phyloP scores from a whole-genome alignment of 2,888 invertebrate species.

The Graphium colonna region DNA sequence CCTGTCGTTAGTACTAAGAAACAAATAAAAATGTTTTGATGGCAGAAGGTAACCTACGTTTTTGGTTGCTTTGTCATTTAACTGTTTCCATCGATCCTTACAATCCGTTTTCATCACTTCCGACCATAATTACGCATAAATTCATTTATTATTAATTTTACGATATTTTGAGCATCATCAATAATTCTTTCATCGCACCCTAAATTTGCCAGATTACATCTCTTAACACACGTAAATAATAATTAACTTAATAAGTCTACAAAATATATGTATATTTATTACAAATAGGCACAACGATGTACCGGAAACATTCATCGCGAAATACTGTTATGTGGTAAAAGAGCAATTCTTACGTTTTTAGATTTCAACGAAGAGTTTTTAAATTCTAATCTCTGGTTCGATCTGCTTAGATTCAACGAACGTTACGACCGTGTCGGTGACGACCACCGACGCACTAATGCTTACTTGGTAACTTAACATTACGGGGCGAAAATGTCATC shows the following conservation, averaged over 20 bases:
- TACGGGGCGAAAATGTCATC: slow-evolving; percentile 70
- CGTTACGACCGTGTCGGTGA: slow-evolving; percentile 51
- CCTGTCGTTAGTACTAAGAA: slow-evolving; percentile 51
- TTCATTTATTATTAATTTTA: slow-evolving; percentile 41
- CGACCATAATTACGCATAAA: slow-evolving; percentile 53
- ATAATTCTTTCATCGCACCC: slow-evolving; percentile 51
- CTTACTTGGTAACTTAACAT: slow-evolving; percentile 79
- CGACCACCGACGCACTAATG: slow-evolving; percentile 69
- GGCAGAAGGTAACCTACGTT: slow-evolving; percentile 77
- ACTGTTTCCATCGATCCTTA: slow-evolving; percentile 44
- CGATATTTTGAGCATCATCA: slow-evolving; percentile 73
- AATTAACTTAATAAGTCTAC: slow-evolving; percentile 72
- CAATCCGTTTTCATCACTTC: slow-evolving; percentile 6
- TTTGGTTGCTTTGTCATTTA: slow-evolving; percentile 67
- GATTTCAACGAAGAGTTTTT: slow-evolving; percentile 69
- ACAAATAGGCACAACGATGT: slow-evolving; percentile 67
- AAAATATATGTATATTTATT: slow-evolving; percentile 69
- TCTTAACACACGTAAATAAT: slow-evolving; percentile 68
- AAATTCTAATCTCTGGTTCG: slow-evolving; percentile 69
- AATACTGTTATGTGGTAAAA: slow-evolving; percentile 75
- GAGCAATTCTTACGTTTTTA: slow-evolving; percentile 70
- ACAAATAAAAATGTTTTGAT: slow-evolving; percentile 55
- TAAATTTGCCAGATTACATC: slow-evolving; percentile 67
- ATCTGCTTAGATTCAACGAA: slow-evolving; percentile 55
- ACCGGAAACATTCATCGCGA: slow-evolving; percentile 77